Evolutionary conservation across 2,113 vertebrate species (phyloP), one percentile per base, ranked within the genome.

Genomic region (Pardalotus punctatus): DNA sequence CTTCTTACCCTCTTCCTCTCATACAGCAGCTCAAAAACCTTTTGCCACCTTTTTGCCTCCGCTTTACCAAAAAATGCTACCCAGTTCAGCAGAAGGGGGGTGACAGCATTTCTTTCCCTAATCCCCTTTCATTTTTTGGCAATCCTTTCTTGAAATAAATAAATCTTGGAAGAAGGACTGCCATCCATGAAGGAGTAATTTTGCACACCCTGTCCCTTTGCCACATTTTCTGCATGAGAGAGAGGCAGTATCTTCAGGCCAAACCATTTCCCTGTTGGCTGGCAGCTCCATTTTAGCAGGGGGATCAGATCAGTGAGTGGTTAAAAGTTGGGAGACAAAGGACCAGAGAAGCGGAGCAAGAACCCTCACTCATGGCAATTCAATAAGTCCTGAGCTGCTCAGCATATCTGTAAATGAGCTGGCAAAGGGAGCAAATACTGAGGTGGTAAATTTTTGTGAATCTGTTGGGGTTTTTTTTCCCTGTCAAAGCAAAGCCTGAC

Each of bases 311-410:
- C 57, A 90, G 9, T 56, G 88, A 29, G 31, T 24, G 31, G 31
- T 90, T 92, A 88, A 90, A 90, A 90, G 45, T 28, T 42, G 29
- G 11, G 48, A 88, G 53, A 88, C 53, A 69, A 90, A 92, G 57
- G 25, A 78, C 31, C 56, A 31, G 24, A 56, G 38, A 81, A 86
- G 51, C 20, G 36, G 40, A 94, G 40, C 40, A 79, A 78, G 45
- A 35, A 73, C 19, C 33, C 12, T 48, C 1, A 7, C 38, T 89
- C 42, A 45, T 2, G 1, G 35, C 74, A 28, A 27, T 82, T 82
- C 85, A 90, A 53, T 87, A 72, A 82, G 66, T 65, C 36, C 48
- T 58, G 62, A 85, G 65, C 43, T 90, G 57, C 79, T 90, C 53
- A 76, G 81, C 53, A 91, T 40, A 79, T 87, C 76, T 11, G 2